Percentiles rank a stretch among this genome's conserved stretches.
Evolutionary conservation across 64 coral and sea anemone species (phyloP).

Genomic region (Pocillopora damicornis): DNA sequence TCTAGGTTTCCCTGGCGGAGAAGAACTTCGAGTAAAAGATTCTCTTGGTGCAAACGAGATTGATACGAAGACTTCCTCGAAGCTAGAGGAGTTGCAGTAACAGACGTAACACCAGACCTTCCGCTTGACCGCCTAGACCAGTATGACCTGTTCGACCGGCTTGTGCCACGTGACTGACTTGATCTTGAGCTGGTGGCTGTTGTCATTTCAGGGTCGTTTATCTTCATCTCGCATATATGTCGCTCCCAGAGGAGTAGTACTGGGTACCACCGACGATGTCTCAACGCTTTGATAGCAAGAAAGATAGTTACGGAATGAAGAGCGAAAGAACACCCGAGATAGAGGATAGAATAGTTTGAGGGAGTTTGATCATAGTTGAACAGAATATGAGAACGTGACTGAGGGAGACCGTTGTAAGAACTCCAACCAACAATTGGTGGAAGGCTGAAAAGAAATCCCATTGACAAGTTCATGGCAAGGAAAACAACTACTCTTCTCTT

Average conservation of each 20-base stretch:
- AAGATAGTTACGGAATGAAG: neutral
- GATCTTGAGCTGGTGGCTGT: neutral
- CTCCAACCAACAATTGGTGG: constrained; percentile 9
- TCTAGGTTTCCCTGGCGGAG: neutral
- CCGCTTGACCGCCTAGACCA: neutral
- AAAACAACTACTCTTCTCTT: neutral
- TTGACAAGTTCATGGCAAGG: neutral
- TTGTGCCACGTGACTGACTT: neutral
- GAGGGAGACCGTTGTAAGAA: neutral
- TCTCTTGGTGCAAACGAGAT: neutral
- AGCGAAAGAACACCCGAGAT: neutral
- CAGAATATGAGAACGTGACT: neutral
- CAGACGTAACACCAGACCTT: neutral
- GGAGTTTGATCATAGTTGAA: neutral
- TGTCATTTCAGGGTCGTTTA: constrained; percentile 11
- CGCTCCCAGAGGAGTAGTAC: neutral
- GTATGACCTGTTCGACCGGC: neutral
- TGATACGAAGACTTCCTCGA: neutral
- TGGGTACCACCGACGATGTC: neutral
- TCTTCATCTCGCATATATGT: constrained; percentile 1
- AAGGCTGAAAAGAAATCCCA: neutral
- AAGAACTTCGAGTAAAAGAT: neutral
- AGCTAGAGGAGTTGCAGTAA: neutral
- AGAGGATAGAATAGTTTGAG: neutral
- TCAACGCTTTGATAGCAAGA: neutral